Base-by-base conservation (phyloP, 37 sponge, comb jelly and placozoan species). In the Halichondria panicea region DNA sequence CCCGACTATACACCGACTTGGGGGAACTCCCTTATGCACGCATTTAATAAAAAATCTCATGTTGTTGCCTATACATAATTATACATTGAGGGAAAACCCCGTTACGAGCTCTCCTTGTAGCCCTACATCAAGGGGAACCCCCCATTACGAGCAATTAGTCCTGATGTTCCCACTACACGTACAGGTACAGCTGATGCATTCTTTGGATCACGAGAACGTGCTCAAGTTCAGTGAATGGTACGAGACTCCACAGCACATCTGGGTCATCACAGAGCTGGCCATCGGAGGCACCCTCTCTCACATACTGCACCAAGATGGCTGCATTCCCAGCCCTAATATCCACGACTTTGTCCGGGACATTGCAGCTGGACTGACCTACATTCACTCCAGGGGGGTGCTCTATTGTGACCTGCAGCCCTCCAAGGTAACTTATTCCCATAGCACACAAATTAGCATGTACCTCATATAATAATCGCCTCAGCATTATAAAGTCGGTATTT, bases 181-280 rank as follows among this genome's bases (percentile, higher is more conserved):
- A 0, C 45, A 88, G 89, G 89, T 88, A 43, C 55, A 55, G 5
- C 25, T 83, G 22, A 68, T 64, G 32, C 87, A 86, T 30, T 34
- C 65, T 37, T 60, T 91, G 46, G 64, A 81, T 32, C 92, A 91
- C 31, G 34, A 9, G 43, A 78, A 87, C 55, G 80, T 91, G 19
- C 57, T 82, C 1, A 39, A 57, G 58, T 91, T 91, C 45, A 37
- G 55, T 19, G 92, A 91, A 44, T 91, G 92, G 92, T 91, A 91
- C 63, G 83, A 86, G 55, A 85, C 92, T 5, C 72, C 87, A 1
- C 70, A 86, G 64, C 92, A 91, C 43, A 69, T 91, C 36, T 91
- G 92, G 92, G 52, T 82, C 13, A 86, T 91, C 15, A 83, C 74
- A 30, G 87, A 91, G 55, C 72, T 91, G 34, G 88, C 83, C 62